phyloP scores from a whole-genome alignment of 2,888 invertebrate species.

The Baccha elongata region DNA sequence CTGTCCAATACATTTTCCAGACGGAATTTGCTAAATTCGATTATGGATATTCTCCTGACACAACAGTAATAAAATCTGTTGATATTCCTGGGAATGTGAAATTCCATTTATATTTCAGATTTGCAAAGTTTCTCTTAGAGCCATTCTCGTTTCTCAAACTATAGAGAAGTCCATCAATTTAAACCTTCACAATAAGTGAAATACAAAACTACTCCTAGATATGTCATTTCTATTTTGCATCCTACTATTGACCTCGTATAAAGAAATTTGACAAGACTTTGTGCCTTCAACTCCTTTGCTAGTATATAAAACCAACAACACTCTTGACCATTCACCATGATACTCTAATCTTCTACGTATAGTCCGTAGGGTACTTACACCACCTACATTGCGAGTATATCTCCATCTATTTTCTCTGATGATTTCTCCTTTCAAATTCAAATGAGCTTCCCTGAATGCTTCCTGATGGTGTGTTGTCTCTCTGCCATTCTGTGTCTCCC shows the following conservation, averaged over 20 bases:
- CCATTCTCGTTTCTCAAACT: no score
- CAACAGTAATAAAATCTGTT: no score
- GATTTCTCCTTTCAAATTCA: constrained; percentile 72
- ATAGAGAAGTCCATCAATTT: no score
- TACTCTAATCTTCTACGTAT: constrained; percentile 29
- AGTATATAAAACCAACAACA: not conserved
- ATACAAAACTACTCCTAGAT: constrained; percentile 6
- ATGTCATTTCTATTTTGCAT: constrained; percentile 24
- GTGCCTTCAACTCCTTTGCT: constrained; percentile 1
- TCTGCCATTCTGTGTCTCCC: not conserved
- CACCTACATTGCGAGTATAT: constrained; percentile 53
- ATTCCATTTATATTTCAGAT: no score
- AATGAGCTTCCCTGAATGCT: constrained; percentile 65
- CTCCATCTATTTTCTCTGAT: constrained; percentile 42
- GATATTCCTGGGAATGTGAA: no score
- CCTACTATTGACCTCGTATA: not conserved
- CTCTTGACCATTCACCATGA: constrained; percentile 31
- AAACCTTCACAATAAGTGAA: not conserved
- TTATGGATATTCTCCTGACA: no score
- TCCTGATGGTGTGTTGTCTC: constrained; percentile 48
- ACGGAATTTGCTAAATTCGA: no score
- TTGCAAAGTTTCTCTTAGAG: no score
- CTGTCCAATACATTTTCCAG: no score
- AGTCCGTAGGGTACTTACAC: constrained; percentile 40
- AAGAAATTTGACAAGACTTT: not conserved